Evolutionary conservation across 1,140 invertebrate species (phyloP), one percentile per base, ranked within the genome.

Genomic region (Drosophila tropicalis): DNA sequence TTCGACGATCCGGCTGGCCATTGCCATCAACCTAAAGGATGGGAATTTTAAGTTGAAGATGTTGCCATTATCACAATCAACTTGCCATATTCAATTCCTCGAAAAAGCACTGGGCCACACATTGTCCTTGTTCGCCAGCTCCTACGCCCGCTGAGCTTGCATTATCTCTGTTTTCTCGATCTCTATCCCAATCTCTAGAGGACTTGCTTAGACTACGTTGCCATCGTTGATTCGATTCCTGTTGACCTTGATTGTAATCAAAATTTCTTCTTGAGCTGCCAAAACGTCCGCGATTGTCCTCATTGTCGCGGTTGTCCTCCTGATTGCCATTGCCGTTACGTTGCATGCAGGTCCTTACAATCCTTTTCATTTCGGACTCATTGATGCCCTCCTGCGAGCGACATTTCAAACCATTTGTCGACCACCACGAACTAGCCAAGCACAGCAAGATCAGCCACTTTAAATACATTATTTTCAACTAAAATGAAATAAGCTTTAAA

Each of bases 71-170:
- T 5, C 1, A 3, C 1, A 47, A 1, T 19, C 10, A n/a, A 61
- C 72, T 79, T 83, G 93, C 93, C 93, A 94, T 93, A 68, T 93
- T 93, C 69, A 94, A 77, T 70, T 94, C 92, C 68, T 94, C 93
- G 70, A 94, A 91, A 70, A 94, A 94, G 63, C 93, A 94, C 70
- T 94, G 93, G 32, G 94, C 75, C 3, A 93, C 92, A 72, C 93
- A 94, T 3, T 91, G 57, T 15, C 55, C 44, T 32, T 54, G 67
- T n/a, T 41, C 44, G 17, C 62, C 65, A 70, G 67, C 72, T 39
- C 34, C 25, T 79, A 70, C n/a, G 54, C 41, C 25, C 66, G 68
- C 32, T 58, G 70, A 2, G 62, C 7, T 9, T 72, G 57, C 68
- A 67, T 10, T 70, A 72, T 72, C 79, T 70, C 1, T 69, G 56